Percentiles rank a stretch among this genome's conserved stretches.
phyloP scores from a whole-genome alignment of 2,888 invertebrate genomes.

The Drosophila limbata region DNA sequence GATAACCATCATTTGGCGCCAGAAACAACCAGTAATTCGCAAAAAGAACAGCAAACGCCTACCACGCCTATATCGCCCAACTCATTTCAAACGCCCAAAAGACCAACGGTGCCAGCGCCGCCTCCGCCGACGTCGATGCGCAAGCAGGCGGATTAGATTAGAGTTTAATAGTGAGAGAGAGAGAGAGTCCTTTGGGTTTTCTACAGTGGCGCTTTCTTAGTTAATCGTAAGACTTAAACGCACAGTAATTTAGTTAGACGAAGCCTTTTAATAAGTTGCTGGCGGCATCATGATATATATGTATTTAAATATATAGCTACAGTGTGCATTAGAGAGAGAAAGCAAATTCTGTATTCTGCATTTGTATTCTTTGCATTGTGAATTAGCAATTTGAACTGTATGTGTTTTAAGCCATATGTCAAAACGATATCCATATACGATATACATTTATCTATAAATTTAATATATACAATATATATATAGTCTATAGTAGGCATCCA shows the following conservation, averaged over 20 bases:
- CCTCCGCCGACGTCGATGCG: conserved; percentile 78
- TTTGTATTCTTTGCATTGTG: conserved; percentile 77
- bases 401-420: conserved; percentile 73
- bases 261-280: conserved; percentile 51
- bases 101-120: conserved; percentile 83
- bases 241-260: conserved; percentile 66
- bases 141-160: conserved; percentile 73
- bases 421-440: conserved; percentile 46
- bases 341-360: conserved; percentile 69
- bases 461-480: conserved; percentile 41
- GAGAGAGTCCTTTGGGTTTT: conserved; percentile 51
- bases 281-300: conserved; percentile 28
- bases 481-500: conserved; percentile 66
- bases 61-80: conserved; percentile 82
- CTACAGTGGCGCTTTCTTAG: conserved; percentile 49
- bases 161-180: conserved; percentile 13
- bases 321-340: conserved; percentile 43
- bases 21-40: conserved; percentile 34
- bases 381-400: conserved; percentile 65
- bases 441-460: conserved; percentile 33
- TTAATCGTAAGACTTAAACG: conserved; percentile 62
- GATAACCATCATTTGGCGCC: conserved; percentile 51
- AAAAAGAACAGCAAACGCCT: conserved; percentile 51
- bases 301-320: conserved; percentile 32
- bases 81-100: conserved; percentile 80